Evolutionary conservation across 2,888 invertebrate genomes (phyloP).

Genomic region (Clanis bilineata): DNA sequence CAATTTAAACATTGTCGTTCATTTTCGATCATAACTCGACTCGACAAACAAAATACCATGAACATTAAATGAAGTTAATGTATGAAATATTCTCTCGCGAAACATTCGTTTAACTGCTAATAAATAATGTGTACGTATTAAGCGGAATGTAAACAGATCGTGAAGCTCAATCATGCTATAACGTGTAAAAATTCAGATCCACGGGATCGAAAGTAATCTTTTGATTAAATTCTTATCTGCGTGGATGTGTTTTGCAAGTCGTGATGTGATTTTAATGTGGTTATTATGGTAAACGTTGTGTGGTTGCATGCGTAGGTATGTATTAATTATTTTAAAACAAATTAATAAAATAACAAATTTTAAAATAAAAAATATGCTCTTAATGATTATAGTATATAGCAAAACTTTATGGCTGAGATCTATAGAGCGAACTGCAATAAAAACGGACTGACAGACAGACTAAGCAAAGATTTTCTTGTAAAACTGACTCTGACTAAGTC

Average conservation of each 20-base stretch:
- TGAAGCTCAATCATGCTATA: conserved; percentile 14
- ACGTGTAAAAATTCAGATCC: conserved; percentile 10
- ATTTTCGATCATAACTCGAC: not conserved
- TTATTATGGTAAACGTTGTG: not conserved
- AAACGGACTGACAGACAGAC: no score
- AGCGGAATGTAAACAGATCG: conserved; percentile 12
- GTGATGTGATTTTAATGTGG: conserved; percentile 12
- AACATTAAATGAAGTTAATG: not conserved
- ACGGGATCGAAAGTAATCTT: conserved; percentile 14
- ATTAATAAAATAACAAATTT: no score
- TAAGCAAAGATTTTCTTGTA: no score
- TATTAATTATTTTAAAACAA: no score
- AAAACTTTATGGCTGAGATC: no score
- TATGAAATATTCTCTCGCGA: not conserved
- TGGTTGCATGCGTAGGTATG: not conserved
- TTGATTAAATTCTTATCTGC: conserved; percentile 18
- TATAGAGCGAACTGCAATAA: no score
- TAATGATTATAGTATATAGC: no score
- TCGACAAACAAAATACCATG: not conserved
- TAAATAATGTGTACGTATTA: conserved; percentile 6
- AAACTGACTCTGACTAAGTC: no score
- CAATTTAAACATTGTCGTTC: not conserved
- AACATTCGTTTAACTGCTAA: not conserved
- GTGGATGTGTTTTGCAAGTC: conserved; percentile 2
- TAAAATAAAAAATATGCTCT: no score